Evolutionary conservation across 1,140 invertebrate genomes (phyloP).

Genomic region (Procambarus clarkii): DNA sequence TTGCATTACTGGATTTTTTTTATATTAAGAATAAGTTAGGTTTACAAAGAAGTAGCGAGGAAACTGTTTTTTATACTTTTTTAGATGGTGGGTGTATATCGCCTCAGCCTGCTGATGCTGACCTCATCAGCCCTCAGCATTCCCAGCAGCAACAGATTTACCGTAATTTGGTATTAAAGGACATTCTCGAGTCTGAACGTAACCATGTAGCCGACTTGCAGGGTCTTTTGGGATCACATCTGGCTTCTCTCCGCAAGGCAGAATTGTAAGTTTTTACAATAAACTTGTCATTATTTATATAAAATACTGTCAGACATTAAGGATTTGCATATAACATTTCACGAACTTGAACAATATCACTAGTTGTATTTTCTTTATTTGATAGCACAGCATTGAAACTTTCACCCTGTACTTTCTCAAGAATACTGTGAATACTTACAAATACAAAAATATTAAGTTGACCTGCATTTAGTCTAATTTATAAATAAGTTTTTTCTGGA

Average conservation of each 20-base stretch:
- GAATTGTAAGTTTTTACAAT: conserved; percentile 43
- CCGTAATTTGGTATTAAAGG: conserved; percentile 90
- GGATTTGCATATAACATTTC: background rate
- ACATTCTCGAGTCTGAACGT: conserved; percentile 94
- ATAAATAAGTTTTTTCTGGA: too few relatives aligned
- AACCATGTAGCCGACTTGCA: conserved; percentile 92
- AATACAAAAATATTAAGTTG: too few relatives aligned
- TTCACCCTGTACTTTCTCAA: too few relatives aligned
- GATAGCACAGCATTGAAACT: too few relatives aligned
- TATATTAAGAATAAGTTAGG: background rate
- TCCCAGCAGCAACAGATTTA: conserved; percentile 81
- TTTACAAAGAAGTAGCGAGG: background rate
- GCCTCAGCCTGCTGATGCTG: conserved; percentile 14
- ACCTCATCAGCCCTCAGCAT: conserved; percentile 45
- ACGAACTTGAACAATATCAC: background rate
- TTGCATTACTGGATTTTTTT: too few relatives aligned
- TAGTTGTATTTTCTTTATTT: too few relatives aligned
- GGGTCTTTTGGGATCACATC: conserved; percentile 78
- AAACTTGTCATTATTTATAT: background rate
- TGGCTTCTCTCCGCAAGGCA: conserved; percentile 34
- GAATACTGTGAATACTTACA: too few relatives aligned
- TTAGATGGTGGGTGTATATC: conserved; percentile 34
- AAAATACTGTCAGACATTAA: background rate
- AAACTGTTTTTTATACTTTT: background rate
- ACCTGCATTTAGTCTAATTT: too few relatives aligned